These are phyloP conservation scores for Pristionchus exspectatus DNA, from an alignment of 2,888 invertebrate genomes.

Conservation along the genomic window DNA sequence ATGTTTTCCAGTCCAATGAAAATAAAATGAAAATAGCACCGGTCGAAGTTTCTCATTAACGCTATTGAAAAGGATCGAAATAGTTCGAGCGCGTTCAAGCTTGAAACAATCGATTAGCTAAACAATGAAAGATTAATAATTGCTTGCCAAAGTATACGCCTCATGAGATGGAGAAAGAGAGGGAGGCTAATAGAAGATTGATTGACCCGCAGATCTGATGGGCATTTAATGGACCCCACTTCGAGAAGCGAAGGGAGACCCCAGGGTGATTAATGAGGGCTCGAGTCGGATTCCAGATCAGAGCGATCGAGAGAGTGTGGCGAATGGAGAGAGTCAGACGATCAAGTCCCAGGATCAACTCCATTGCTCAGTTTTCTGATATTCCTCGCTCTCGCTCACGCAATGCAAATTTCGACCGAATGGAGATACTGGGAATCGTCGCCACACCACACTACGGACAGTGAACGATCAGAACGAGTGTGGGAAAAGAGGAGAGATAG, in stretches of 20 bases:
- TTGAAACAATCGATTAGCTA: neutral
- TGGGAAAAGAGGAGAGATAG: neutral
- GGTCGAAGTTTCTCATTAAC: no score
- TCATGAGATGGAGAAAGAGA: neutral
- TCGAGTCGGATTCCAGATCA: neutral
- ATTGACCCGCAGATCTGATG: neutral
- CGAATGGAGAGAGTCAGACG: no score
- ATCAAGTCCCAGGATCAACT: no score
- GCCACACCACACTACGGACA: neutral
- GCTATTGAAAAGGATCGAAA: no score
- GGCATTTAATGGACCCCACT: slow-evolving; percentile 3
- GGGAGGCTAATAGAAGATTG: neutral
- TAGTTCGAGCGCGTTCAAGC: no score
- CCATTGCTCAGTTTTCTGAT: no score
- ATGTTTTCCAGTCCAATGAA: neutral
- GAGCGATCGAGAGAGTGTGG: neutral
- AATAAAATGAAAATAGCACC: neutral
- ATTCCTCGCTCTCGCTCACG: no score
- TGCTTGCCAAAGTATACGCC: neutral
- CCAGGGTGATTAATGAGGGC: neutral
- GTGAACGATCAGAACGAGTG: neutral
- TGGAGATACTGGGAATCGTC: no score
- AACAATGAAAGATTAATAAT: neutral
- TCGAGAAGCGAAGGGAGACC: neutral
- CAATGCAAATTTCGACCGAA: no score